Evolutionary conservation across 2,113 vertebrate species (phyloP).

Genomic region (sheep (Ovis aries)): DNA sequence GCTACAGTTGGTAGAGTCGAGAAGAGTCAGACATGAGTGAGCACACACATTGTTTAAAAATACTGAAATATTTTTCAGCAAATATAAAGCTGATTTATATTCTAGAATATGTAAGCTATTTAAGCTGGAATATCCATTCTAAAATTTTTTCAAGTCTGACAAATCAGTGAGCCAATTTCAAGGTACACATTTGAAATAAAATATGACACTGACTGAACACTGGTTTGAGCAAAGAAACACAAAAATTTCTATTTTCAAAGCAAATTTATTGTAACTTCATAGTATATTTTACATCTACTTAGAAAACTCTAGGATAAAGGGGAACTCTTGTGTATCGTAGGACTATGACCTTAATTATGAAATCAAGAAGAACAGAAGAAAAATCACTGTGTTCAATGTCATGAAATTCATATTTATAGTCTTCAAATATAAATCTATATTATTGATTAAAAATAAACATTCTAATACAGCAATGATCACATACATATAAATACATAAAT

Average conservation of each 20-base stretch:
- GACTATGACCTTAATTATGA: neutral
- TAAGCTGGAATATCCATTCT: conserved; percentile 13
- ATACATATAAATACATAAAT: neutral
- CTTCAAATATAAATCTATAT: neutral
- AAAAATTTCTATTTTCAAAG: neutral
- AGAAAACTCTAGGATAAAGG: neutral
- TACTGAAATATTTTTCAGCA: neutral
- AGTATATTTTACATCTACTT: neutral
- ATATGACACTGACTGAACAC: neutral
- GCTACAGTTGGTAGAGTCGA: neutral
- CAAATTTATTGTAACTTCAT: neutral
- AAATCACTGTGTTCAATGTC: neutral
- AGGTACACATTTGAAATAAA: neutral
- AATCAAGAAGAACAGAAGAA: neutral
- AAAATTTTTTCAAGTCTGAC: neutral
- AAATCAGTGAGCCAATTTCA: neutral
- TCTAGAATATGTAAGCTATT: neutral
- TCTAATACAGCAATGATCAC: neutral
- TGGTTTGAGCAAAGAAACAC: neutral
- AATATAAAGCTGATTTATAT: neutral
- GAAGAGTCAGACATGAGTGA: neutral
- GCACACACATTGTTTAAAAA: neutral
- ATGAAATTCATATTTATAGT: neutral
- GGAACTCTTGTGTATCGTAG: neutral
- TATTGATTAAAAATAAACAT: neutral